These are phyloP conservation scores for Radopholus similis DNA, from an alignment of 1,140 invertebrate species.

Conservation along the genomic window DNA sequence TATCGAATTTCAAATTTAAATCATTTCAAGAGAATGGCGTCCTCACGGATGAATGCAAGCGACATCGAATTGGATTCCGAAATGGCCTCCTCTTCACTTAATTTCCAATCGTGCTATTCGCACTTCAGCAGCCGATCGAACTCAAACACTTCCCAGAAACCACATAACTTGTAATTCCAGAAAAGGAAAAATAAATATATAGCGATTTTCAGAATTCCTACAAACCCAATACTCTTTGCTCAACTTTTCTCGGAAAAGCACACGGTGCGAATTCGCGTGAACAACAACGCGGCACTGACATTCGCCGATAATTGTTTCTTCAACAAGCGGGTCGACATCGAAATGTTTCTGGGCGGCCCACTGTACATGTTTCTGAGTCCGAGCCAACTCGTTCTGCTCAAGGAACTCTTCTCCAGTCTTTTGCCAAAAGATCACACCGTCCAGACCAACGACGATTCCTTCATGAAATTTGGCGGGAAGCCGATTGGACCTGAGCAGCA, in stretches of 20 bases:
- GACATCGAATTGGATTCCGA: neutral
- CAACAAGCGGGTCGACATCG: constrained; percentile 37
- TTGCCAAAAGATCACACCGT: constrained; percentile 9
- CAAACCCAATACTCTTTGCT: constrained; percentile 37
- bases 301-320: constrained; percentile 6
- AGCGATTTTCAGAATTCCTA: constrained; percentile 34
- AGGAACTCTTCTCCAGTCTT: constrained; percentile 27
- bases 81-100: constrained; percentile 28
- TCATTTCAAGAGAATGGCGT: neutral
- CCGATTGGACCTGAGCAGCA: constrained; percentile 40
- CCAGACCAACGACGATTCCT: constrained; percentile 3
- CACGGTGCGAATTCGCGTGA: constrained; percentile 36
- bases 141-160: constrained; percentile 9
- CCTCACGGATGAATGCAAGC: neutral
- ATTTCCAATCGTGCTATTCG: constrained; percentile 47
- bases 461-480: constrained; percentile 20
- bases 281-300: constrained; percentile 27
- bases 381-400: constrained; percentile 31
- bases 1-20: neutral
- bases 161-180: neutral
- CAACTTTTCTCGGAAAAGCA: constrained; percentile 36
- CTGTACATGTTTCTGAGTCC: constrained; percentile 35
- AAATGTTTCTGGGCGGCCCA: constrained; percentile 27
- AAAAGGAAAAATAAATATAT: neutral
- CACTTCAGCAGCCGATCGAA: constrained; percentile 25